Evolutionary conservation across 2,888 invertebrate genomes (phyloP).

Genomic region (Arge pagana): DNA sequence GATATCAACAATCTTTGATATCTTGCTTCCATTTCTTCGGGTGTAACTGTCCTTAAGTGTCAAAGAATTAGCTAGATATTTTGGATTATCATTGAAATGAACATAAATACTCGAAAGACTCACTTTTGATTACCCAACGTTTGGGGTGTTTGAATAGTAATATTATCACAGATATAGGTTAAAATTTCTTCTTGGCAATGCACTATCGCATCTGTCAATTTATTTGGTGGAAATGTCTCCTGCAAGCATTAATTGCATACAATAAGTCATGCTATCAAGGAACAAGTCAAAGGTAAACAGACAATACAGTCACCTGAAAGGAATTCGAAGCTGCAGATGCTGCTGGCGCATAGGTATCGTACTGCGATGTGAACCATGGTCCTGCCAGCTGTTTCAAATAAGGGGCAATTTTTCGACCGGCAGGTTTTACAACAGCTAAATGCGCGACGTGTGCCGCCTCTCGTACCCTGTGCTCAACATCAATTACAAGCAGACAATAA

Average conservation of each 20-base stretch:
- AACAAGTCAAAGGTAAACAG: neutral
- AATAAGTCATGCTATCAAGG: neutral
- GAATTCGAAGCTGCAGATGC: slow-evolving; percentile 72
- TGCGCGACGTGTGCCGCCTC: slow-evolving; percentile 80
- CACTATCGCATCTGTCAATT: slow-evolving; percentile 76
- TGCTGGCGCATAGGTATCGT: slow-evolving; percentile 86
- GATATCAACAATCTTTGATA: slow-evolving; percentile 69
- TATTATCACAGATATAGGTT: slow-evolving; percentile 72
- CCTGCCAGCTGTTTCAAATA: slow-evolving; percentile 78
- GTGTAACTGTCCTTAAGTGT: slow-evolving; percentile 58
- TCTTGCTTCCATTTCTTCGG: slow-evolving; percentile 72
- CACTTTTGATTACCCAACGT: slow-evolving; percentile 62
- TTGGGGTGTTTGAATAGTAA: slow-evolving; percentile 65
- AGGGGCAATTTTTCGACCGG: slow-evolving; percentile 78
- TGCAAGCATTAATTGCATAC: slow-evolving; percentile 48
- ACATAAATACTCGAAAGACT: slow-evolving; percentile 25
- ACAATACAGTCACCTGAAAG: slow-evolving; percentile 61
- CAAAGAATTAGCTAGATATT: slow-evolving; percentile 12
- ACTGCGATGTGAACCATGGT: slow-evolving; percentile 83
- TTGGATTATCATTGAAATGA: neutral
- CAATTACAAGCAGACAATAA: slow-evolving; percentile 76
- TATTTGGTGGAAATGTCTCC: slow-evolving; percentile 79
- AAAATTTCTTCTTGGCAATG: slow-evolving; percentile 85
- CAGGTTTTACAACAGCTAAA: slow-evolving; percentile 67
- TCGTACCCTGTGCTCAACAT: slow-evolving; percentile 81